These are phyloP conservation scores for Ptilonorhynchus violaceus DNA, from an alignment of 2,113 vertebrate species.

Conservation along the genomic window DNA sequence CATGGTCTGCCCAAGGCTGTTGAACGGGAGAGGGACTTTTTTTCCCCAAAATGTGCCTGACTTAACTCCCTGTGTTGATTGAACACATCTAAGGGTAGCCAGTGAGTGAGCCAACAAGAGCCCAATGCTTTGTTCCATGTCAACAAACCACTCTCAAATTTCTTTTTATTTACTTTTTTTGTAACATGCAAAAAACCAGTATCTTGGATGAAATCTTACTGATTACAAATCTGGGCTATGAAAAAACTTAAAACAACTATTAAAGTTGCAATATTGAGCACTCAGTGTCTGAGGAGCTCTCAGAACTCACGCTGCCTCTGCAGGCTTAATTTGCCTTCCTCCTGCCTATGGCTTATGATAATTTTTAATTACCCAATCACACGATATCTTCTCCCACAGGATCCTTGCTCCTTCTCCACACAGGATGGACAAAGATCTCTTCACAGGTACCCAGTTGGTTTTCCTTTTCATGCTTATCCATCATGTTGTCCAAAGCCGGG, in stretches of 20 bases:
- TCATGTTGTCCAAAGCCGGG: not conserved
- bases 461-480: not conserved
- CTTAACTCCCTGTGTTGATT: not conserved
- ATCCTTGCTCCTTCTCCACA: conserved; percentile 2
- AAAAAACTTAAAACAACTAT: not conserved
- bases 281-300: not conserved
- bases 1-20: not conserved
- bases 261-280: not conserved
- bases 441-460: not conserved
- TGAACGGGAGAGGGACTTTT: not conserved
- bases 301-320: not conserved
- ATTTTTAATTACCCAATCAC: conserved; percentile 59
- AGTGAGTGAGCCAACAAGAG: not conserved
- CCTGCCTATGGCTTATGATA: conserved; percentile 44
- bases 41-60: not conserved
- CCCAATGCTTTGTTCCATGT: not conserved
- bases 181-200: not conserved
- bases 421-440: not conserved
- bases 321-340: conserved; percentile 46
- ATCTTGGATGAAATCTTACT: not conserved
- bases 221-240: not conserved
- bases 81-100: not conserved
- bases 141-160: not conserved
- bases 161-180: not conserved
- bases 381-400: conserved; percentile 38